Evolutionary conservation across 2,888 invertebrate species (phyloP), one percentile per base, ranked within the genome.

Genomic region (Aspidapion aeneum): DNA sequence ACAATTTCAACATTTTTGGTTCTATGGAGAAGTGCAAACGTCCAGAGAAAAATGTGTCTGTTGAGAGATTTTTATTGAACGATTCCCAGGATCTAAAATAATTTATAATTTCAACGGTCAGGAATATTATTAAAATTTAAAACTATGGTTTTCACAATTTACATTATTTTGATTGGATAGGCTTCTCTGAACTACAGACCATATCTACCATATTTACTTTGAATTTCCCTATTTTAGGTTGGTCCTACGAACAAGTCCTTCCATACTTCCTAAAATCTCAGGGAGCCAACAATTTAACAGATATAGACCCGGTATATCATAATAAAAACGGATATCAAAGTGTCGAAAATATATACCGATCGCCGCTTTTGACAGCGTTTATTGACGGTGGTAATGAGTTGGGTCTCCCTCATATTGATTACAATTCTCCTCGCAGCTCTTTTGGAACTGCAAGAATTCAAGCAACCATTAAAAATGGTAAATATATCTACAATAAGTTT

Each of bases 311-410:
- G 19, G 77, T 75, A 1, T 87, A 84, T 69, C 86, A 89, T 78
- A 84, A 82, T 62, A 82, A 80, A 9, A 82, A 84, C 18, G 91
- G 90, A 0, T 84, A 83, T 9, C 74, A 87, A 52, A 85, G 81
- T 56, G 85, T 87, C 0, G 86, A 87, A 74, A 85, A 87, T 75
- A 80, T 84, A 0, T 83, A 80, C 77, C 80, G 79, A 59, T 78
- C 82, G 1, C 78, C 78, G 1, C 65, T 83, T 19, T 74, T 77
- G 9, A 70, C 75, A 1, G 70, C 73, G 1, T 76, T 78, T 60
- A 51, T 80, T 1, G 67, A 74, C 51, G 79, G 77, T 1, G 81
- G 80, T 1, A 57, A 58, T n/a, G 70, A 74, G 62, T 68, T 81
- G 65, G 83, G 83, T 0, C 80, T 81, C 65, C 62, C 71, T 2